phyloP scores from a whole-genome alignment of 2,888 invertebrate species.

The Ophion slaviceki region DNA sequence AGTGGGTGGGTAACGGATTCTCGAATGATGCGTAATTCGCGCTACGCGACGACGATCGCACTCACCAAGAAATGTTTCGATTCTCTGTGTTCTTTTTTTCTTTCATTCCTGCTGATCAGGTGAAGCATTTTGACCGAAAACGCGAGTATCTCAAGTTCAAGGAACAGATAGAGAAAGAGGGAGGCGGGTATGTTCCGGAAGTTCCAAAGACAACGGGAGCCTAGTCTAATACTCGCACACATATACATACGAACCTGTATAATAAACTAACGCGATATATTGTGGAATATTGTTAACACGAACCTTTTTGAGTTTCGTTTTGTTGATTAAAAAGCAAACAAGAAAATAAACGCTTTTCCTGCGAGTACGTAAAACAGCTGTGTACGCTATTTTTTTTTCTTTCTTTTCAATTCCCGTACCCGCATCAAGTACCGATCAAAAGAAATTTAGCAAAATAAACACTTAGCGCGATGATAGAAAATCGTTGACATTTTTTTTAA shows the following conservation, averaged over 20 bases:
- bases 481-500: constrained; percentile 17
- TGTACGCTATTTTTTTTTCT: constrained; percentile 36
- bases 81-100: constrained; percentile 7
- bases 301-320: constrained; percentile 73
- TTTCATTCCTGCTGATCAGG: constrained; percentile 80
- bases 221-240: constrained; percentile 71
- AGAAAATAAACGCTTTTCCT: constrained; percentile 69
- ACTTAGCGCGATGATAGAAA: background rate
- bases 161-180: constrained; percentile 91
- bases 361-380: constrained; percentile 43
- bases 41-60: background rate
- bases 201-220: constrained; percentile 80
- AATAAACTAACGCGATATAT: constrained; percentile 82
- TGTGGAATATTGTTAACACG: constrained; percentile 74
- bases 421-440: background rate
- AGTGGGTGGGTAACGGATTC: constrained; percentile 88
- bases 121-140: constrained; percentile 97
- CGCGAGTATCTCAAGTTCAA: constrained; percentile 94
- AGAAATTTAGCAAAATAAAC: constrained; percentile 8
- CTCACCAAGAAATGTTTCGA: background rate
- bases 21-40: constrained; percentile 6
- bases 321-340: constrained; percentile 76
- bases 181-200: constrained; percentile 91
- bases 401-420: background rate
- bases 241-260: constrained; percentile 70